Conservation (phyloP, 2,888 invertebrate species). For the Trilocha varians region DNA sequence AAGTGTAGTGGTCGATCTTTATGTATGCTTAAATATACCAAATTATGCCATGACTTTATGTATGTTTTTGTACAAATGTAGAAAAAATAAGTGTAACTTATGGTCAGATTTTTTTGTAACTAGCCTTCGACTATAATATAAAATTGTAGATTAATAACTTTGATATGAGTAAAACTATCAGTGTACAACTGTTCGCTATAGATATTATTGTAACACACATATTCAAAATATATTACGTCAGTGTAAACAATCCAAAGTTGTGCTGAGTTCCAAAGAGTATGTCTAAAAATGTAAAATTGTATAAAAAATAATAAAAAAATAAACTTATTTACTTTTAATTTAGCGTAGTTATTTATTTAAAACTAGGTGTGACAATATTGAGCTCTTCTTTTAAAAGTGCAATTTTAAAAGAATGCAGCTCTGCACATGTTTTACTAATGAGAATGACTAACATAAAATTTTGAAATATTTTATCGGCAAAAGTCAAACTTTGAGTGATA, state of each 20-base stretch:
- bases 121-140: conserved; percentile 1
- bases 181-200: conserved; percentile 17
- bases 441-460: not conserved
- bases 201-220: conserved; percentile 10
- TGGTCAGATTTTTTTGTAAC: not conserved
- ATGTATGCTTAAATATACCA: conserved; percentile 9
- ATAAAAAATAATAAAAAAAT: conserved; percentile 58
- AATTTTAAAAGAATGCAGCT: conserved; percentile 61
- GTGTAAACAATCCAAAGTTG: conserved; percentile 61
- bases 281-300: conserved; percentile 70
- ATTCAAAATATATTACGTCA: not conserved
- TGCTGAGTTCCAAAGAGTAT: conserved; percentile 67
- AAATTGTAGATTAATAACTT: too few species aligned
- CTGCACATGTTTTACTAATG: conserved; percentile 21
- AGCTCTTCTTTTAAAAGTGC: conserved; percentile 65
- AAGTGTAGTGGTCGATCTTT: too few species aligned
- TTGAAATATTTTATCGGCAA: conserved; percentile 33
- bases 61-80: conserved; percentile 5
- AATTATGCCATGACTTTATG: conserved; percentile 15
- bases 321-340: conserved; percentile 69
- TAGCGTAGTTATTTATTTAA: conserved; percentile 67
- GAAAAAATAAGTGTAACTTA: not conserved
- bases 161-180: too few species aligned
- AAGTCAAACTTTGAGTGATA: conserved; percentile 61
- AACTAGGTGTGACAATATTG: conserved; percentile 35